Evolutionary conservation across 1,140 invertebrate species (phyloP).

Genomic region (Hylyphantes graminicola): DNA sequence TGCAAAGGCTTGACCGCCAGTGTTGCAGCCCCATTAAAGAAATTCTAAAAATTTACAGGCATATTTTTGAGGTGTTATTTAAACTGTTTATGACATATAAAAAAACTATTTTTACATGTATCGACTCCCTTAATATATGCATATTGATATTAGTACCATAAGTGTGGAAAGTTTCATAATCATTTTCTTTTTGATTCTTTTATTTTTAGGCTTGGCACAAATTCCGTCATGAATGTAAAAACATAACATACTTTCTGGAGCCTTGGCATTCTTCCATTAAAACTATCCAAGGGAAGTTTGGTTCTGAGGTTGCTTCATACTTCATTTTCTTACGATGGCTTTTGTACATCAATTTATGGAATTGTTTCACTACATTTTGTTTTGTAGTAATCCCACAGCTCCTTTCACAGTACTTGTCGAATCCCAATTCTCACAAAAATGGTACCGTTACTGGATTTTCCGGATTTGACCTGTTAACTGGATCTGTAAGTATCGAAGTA

Average conservation of each 20-base stretch:
- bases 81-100: no score
- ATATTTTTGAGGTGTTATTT: no score
- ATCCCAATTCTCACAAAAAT: no score
- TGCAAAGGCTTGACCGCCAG: no score
- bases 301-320: conserved; percentile 96
- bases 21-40: no score
- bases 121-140: no score
- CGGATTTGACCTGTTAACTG: conserved; percentile 29
- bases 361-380: conserved; percentile 82
- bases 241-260: conserved; percentile 23
- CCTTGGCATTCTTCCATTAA: conserved; percentile 46
- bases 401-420: neutral
- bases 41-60: no score
- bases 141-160: neutral
- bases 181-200: neutral
- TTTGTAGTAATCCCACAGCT: conserved; percentile 85
- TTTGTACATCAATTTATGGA: conserved; percentile 94
- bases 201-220: conserved; percentile 43
- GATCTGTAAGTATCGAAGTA: conserved; percentile 37
- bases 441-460: no score
- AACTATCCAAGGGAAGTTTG: conserved; percentile 80
- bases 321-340: conserved; percentile 98
- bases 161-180: neutral
- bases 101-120: no score
- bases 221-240: conserved; percentile 31